A percentile compares a stretch with the other conserved stretches of the same genome.
These are phyloP conservation scores for Leucozona laternaria DNA, from an alignment of 2,888 invertebrate species.

Conservation along the genomic window DNA sequence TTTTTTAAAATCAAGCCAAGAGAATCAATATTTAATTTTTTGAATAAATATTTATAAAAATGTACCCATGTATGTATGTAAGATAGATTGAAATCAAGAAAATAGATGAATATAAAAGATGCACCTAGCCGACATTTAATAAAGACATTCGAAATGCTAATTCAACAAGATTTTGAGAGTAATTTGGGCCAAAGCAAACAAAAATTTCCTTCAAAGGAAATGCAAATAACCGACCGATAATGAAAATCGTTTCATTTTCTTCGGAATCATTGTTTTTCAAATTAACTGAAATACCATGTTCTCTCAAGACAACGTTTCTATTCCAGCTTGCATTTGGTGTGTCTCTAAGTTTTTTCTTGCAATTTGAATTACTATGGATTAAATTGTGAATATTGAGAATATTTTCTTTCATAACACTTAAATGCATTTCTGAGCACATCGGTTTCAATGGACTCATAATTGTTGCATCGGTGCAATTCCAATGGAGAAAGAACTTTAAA, in stretches of 20 bases:
- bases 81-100: background rate
- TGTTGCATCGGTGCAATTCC: conserved; percentile 79
- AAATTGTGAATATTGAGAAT: conserved; percentile 88
- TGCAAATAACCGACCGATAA: conserved; percentile 89
- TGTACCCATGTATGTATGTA: no score
- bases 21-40: no score
- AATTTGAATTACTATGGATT: conserved; percentile 86
- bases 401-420: conserved; percentile 36
- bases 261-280: conserved; percentile 92
- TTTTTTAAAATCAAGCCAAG: no score
- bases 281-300: conserved; percentile 90
- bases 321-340: conserved; percentile 5
- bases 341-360: conserved; percentile 64
- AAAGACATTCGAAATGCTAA: conserved; percentile 91
- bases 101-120: background rate
- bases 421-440: conserved; percentile 86
- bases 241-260: conserved; percentile 80
- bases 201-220: conserved; percentile 92
- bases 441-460: conserved; percentile 79
- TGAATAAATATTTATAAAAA: no score
- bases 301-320: conserved; percentile 90
- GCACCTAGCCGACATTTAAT: conserved; percentile 79
- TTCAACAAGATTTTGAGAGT: conserved; percentile 95
- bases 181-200: conserved; percentile 93
- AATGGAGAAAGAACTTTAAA: conserved; percentile 80